Evolutionary conservation across 2,797 vertebrate species (phyloP), one percentile per base, ranked within the genome.

Genomic region (Vireo griseus): DNA sequence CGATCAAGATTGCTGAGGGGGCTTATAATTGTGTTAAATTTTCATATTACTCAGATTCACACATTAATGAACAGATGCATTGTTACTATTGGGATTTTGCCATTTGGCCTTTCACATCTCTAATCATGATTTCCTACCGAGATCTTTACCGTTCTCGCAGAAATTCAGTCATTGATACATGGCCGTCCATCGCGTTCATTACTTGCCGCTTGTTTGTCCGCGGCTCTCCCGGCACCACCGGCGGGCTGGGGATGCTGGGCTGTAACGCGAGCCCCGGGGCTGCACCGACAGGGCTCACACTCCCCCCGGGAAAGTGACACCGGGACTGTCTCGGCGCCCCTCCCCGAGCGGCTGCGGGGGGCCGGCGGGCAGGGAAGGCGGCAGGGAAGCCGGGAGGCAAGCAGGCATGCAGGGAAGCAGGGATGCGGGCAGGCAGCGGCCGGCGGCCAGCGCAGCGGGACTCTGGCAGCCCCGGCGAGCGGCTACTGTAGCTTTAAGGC

Each of bases 31-130:
- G 80, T 79, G 94, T 96, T 94, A 96, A 94, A 96, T 96, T 95
- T 97, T 97, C 81, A 80, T 86, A 95, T 94, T 96, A 94, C 87
- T 97, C 87, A 72, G 93, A 96, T 88, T 95, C 88, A 58, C 85
- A 80, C 88, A 91, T 96, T 95, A 96, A 95, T 66, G 72, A 97
- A 93, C 92, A 97, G 94, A 90, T 96, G 61, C 95, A 87, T 94
- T 90, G 90, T 96, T 97, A 94, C 97, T 95, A 91, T 77, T 97
- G 96, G 92, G 93, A 93, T 96, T 95, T 94, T 96, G 94, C 93
- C 95, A 96, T 93, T 97, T 94, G 88, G 74, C 93, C 92, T 96
- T 97, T 93, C 73, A 37, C 80, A 85, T 95, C 96, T 75, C 86
- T 91, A 59, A 92, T 88, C 76, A 52, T 28, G 79, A 59, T 92